These are phyloP conservation scores for Nothocercus julius DNA, from an alignment of 2,113 vertebrate species.

Conservation along the genomic window DNA sequence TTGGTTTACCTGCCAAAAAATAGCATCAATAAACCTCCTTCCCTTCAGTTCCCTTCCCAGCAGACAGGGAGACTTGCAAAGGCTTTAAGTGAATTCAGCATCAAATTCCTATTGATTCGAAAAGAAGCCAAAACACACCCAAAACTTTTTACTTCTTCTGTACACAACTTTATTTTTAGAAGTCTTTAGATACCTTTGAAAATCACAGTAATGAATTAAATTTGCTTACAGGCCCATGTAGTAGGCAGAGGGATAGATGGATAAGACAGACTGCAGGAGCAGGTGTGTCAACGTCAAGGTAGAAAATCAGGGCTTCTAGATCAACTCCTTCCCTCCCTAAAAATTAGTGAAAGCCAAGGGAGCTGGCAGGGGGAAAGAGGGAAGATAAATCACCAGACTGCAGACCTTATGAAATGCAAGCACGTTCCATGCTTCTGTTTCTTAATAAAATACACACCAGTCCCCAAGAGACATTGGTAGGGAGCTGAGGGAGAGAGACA, in stretches of 20 bases:
- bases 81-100: neutral
- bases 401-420: neutral
- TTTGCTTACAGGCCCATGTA: neutral
- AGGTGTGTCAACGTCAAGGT: fast-evolving
- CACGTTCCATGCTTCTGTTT: constrained; percentile 20
- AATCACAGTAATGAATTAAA: neutral
- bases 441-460: constrained; percentile 45
- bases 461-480: constrained; percentile 21
- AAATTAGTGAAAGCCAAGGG: neutral
- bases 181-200: neutral
- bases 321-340: neutral
- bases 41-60: neutral
- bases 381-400: constrained; percentile 25
- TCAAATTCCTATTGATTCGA: neutral
- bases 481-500: neutral
- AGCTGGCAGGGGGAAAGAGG: neutral
- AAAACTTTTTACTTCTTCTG: neutral
- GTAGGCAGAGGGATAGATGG: neutral
- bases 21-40: fast-evolving
- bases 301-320: neutral
- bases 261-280: neutral
- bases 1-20: neutral
- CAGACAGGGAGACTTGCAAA: neutral
- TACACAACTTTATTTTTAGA: neutral
- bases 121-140: fast-evolving